Base-by-base conservation (phyloP, 2,797 vertebrate species). In the Manis crassicaudata region DNA sequence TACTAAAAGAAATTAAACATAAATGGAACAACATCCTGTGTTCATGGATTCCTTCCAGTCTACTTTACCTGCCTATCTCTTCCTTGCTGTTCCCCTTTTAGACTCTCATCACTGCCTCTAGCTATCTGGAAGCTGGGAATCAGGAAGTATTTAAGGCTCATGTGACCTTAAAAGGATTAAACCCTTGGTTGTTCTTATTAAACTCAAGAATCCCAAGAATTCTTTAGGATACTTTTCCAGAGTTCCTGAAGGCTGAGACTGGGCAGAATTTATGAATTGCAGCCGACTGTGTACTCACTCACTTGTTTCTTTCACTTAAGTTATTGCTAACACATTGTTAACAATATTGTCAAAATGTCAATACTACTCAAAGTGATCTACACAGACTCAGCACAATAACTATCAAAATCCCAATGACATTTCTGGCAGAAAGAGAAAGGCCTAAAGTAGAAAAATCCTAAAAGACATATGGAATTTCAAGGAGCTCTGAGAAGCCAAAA, bases 91-190 rank as follows among this genome's bases (percentile, higher is more conserved):
- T 62, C 23, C 32, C n/a, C 56, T 75, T 93, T 56, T 87, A 79
- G 70, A 76, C 54, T 83, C 52, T 16, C 77, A 92, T 73, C 84
- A 75, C 90, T 65, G 72, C 84, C 94, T 52, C 46, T 23, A 7
- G 18, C 54, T 73, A 94, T 65, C 79, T 86, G 56, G 56, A 37
- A 86, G 79, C 27, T 9, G 80, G 94, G 95, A 97, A 96, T 90
- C 76, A 92, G 92, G 92, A 98, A 98, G 89, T 85, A 35, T 79
- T n/a, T 52, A 29, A 50, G 23, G 60, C 77, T 95, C 97, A 97
- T 86, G 82, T 97, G 97, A 98, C 90, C 73, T 96, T 96, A 76
- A 91, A 94, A 97, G 81, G 95, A 96, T 97, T 97, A 96, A 46
- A 72, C 70, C 88, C 54, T 37, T 52, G 75, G 68, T 76, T 91